phyloP scores from a whole-genome alignment of 2,113 vertebrate genomes.

The Montifringilla adamsi region DNA sequence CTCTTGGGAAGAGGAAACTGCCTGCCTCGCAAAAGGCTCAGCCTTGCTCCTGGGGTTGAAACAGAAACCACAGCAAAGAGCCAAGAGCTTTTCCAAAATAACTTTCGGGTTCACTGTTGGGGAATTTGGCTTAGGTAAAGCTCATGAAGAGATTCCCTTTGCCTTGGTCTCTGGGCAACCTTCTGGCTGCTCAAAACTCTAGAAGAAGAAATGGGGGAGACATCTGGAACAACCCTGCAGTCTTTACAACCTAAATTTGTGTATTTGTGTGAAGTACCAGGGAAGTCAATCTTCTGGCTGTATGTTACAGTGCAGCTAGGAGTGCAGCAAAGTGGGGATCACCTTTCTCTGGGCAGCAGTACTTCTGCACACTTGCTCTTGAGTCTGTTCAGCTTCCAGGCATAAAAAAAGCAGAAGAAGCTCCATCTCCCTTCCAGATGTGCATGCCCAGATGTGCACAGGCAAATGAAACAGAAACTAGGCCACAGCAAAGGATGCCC shows the following conservation, averaged over 20 bases:
- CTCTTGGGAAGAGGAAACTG: not conserved
- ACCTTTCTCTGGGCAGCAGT: not conserved
- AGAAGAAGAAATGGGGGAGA: not conserved
- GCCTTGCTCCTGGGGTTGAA: not conserved
- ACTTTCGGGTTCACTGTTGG: not conserved
- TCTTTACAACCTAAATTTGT: not conserved
- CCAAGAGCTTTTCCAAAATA: not conserved
- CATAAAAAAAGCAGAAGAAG: not conserved
- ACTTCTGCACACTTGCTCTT: fast-evolving
- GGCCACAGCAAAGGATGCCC: fast-evolving
- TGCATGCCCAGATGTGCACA: not conserved
- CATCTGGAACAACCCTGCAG: not conserved
- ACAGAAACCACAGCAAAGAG: not conserved
- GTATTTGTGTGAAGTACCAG: not conserved
- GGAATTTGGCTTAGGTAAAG: not conserved
- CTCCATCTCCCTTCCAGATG: not conserved
- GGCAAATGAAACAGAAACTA: not conserved
- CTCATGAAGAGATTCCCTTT: not conserved
- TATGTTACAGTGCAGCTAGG: not conserved
- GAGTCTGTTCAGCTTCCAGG: not conserved
- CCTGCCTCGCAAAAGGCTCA: not conserved
- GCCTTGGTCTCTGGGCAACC: not conserved
- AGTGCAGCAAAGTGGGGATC: not conserved
- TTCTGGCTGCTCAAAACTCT: not conserved
- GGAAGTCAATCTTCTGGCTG: not conserved